These are phyloP conservation scores for Acleris laterana DNA, from an alignment of 2,888 invertebrate genomes.

Conservation along the genomic window DNA sequence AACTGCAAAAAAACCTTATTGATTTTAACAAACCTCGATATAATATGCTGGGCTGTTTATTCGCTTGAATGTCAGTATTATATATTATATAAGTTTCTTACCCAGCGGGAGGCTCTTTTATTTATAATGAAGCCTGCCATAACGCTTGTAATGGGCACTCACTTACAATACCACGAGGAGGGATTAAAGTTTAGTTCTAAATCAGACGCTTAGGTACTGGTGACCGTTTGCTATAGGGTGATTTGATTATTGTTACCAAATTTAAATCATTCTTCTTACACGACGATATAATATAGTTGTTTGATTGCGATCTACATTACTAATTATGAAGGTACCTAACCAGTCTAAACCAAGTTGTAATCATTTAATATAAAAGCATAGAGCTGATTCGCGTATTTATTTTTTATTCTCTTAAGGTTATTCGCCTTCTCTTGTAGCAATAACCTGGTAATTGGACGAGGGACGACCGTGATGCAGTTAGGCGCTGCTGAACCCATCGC, in stretches of 20 bases:
- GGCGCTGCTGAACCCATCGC: constrained; percentile 15
- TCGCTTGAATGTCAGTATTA: constrained; percentile 23
- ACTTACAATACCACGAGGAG: constrained; percentile 15
- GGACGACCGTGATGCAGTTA: not conserved
- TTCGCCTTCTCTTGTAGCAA: not conserved
- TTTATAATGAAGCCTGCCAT: constrained; percentile 34
- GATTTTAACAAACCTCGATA: constrained; percentile 28
- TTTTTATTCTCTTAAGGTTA: not conserved
- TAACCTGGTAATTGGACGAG: not conserved
- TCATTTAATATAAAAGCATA: too few relatives aligned
- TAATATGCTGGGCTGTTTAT: constrained; percentile 27
- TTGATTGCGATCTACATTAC: too few relatives aligned
- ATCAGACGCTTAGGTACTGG: constrained; percentile 16
- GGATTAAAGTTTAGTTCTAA: constrained; percentile 1
- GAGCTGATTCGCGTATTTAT: too few relatives aligned
- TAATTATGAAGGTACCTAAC: too few relatives aligned
- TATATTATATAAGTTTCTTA: constrained; percentile 34
- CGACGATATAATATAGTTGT: not conserved
- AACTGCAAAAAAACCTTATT: constrained; percentile 20
- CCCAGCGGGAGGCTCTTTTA: constrained; percentile 34
- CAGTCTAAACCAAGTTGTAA: too few relatives aligned
- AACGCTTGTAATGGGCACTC: constrained; percentile 29
- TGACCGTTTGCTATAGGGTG: constrained; percentile 6
- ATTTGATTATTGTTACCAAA: not conserved
- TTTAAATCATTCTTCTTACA: constrained; percentile 5